Evolutionary conservation across 2,888 invertebrate genomes (phyloP), one percentile per base, ranked within the genome.

Genomic region (Mythimna impura): DNA sequence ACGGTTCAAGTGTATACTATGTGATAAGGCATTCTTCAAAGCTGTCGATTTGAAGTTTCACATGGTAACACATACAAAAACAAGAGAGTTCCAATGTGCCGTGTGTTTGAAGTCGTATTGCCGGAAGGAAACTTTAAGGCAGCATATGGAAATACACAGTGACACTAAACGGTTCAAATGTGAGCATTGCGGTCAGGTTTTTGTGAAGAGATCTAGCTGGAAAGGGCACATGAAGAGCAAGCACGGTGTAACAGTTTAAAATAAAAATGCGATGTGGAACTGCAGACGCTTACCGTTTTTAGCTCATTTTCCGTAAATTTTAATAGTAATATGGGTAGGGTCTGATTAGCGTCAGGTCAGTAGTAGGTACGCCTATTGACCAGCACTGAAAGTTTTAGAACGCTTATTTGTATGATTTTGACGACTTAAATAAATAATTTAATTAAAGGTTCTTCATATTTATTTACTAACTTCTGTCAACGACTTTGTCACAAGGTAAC

Each of bases 51-150:
- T 91, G 89, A 91, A 88, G 88, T 92, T 34, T 92, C 91, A 54
- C 94, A 95, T 77, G 90, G 54, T 72, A 12, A 72, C 40, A 3
- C 72, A 73, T 25, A 73, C 92, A 0, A 93, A 91, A 0, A 82
- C 86, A 3, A 91, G 89, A 74, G 88, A 89, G 0, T 93, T 89
- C 66, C 86, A 90, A 55, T 96, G 96, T 71, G 84, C 88, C 2
- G 80, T 93, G 0, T 96, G 96, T 64, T 78, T 87, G 3, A 95
- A 94, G 74, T 69, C 75, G 0, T 92, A 86, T 69, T 81, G 81
- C 4, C 83, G 91, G 9, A 82, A 86, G 65, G 84, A 80, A n/a
- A 88, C 90, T 0, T 69, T 92, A 5, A 80, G 60, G 5, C 61
- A 89, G n/a, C 91, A 91, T 22, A 88, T 91, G 87, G 79, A 87